phyloP scores from a whole-genome alignment of 2,888 invertebrate species.

The Apodemia hepburni region DNA sequence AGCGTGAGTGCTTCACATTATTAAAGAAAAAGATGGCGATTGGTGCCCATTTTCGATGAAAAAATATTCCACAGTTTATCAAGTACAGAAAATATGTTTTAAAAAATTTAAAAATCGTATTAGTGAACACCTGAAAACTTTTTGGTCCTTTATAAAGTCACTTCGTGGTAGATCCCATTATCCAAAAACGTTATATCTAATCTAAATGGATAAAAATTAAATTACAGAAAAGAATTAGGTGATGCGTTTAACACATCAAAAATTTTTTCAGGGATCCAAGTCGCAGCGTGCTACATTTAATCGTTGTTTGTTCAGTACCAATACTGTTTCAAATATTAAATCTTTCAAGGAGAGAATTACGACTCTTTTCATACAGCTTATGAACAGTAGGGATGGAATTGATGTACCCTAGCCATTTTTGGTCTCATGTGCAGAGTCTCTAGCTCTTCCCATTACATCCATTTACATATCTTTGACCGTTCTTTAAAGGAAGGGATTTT shows the following conservation, averaged over 20 bases:
- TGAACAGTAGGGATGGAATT: slow-evolving; percentile 3
- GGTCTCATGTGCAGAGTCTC: slow-evolving; percentile 5
- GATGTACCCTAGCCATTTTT: not conserved
- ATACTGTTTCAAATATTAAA: not conserved
- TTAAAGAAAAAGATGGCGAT: too few relatives aligned
- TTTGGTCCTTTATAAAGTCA: not conserved
- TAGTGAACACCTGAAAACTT: not conserved
- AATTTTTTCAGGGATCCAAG: not conserved
- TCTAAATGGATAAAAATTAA: not conserved
- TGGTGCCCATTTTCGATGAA: too few relatives aligned
- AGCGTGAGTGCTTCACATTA: too few relatives aligned
- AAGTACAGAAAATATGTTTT: not conserved
- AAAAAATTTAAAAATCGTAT: not conserved
- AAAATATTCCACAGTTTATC: not conserved
- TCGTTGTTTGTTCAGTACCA: not conserved
- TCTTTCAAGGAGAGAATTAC: not conserved
- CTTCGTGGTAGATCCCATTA: not conserved
- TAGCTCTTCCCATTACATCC: not conserved
- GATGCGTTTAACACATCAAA: not conserved
- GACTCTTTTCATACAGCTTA: not conserved
- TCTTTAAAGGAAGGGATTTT: slow-evolving; percentile 1
- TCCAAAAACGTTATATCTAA: not conserved
- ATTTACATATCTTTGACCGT: slow-evolving; percentile 11
- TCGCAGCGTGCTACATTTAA: not conserved
- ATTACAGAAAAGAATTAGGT: not conserved